Evolutionary conservation across 2,888 invertebrate genomes (phyloP).

Genomic region (Pristionchus japonicus): DNA sequence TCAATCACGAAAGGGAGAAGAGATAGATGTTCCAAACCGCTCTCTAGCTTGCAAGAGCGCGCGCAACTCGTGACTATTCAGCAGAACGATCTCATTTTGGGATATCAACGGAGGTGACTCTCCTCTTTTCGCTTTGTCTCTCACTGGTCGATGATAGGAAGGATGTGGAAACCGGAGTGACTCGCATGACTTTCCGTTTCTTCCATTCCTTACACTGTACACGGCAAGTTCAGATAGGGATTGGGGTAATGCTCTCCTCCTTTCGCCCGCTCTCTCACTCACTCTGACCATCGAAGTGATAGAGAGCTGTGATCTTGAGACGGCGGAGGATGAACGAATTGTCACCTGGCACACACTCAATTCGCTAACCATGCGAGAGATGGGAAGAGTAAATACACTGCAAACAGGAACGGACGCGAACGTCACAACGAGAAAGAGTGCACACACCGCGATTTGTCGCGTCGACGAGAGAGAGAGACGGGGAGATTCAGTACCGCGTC

Average conservation of each 20-base stretch:
- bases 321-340: background rate
- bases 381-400: background rate
- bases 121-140: background rate
- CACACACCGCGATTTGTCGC: background rate
- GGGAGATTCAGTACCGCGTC: no score
- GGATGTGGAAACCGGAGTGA: background rate
- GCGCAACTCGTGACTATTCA: background rate
- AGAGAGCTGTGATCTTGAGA: background rate
- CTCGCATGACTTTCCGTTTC: background rate
- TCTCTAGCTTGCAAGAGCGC: background rate
- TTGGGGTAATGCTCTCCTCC: background rate
- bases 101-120: background rate
- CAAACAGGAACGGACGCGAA: background rate
- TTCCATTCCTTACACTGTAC: background rate
- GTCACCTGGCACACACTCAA: background rate
- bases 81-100: constrained; percentile 6
- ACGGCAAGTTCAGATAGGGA: background rate
- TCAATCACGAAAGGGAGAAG: background rate
- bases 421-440: background rate
- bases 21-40: constrained; percentile 24
- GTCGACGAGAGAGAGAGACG: background rate
- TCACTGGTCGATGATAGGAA: background rate
- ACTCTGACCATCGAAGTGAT: background rate
- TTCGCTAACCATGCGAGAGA: constrained; percentile 1
- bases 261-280: background rate